Conservation (phyloP, 1,140 invertebrate species). For the Drosophila elegans region DNA sequence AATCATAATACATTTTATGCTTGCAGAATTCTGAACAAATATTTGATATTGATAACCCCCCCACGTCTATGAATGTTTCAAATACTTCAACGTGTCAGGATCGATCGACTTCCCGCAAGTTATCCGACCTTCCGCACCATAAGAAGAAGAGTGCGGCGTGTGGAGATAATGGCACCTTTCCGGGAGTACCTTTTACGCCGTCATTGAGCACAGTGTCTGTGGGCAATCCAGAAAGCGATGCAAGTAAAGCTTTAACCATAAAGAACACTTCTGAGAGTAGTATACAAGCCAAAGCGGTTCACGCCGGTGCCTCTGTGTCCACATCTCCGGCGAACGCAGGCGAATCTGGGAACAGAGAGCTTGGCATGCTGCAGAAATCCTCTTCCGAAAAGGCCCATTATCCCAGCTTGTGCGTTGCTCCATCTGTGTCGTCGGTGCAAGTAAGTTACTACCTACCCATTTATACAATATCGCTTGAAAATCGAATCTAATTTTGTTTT, state of each 20-base stretch:
- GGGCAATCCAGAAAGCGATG: neutral
- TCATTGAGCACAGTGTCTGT: neutral
- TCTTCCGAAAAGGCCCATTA: constrained; percentile 40
- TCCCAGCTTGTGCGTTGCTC: constrained; percentile 9
- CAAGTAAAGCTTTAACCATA: constrained; percentile 11
- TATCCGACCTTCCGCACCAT: constrained; percentile 66
- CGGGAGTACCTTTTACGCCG: constrained; percentile 19
- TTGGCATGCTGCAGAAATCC: constrained; percentile 14
- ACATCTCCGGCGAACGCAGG: neutral
- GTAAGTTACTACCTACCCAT: constrained; percentile 28
- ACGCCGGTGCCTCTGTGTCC: neutral
- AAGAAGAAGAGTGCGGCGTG: constrained; percentile 50
- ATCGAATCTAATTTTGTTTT: neutral
- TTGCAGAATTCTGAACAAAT: constrained; percentile 89
- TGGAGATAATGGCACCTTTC: constrained; percentile 42
- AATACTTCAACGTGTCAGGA: constrained; percentile 64
- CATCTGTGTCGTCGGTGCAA: constrained; percentile 37
- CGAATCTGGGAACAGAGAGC: constrained; percentile 16
- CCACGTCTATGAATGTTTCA: constrained; percentile 87
- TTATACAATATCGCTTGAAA: neutral
- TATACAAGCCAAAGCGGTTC: neutral
- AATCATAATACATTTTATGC: neutral
- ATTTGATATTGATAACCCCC: constrained; percentile 90
- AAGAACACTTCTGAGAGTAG: constrained; percentile 4
- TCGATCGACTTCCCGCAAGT: constrained; percentile 56